These are phyloP conservation scores for Sitobion miscanthi DNA, from an alignment of 1,140 invertebrate genomes.

Conservation along the genomic window DNA sequence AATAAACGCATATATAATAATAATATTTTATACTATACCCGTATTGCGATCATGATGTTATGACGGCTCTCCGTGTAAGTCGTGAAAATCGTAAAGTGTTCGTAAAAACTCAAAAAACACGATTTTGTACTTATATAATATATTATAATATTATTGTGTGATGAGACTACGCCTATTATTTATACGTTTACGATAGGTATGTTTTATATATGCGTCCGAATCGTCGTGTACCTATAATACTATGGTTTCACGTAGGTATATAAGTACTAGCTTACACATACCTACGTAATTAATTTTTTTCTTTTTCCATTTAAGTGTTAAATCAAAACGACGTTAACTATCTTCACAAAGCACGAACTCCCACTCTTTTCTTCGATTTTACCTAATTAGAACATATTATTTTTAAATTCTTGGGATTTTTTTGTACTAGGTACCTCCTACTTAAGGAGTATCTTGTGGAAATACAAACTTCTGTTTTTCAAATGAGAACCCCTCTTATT, in stretches of 20 bases:
- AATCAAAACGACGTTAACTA: background rate
- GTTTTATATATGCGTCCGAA: background rate
- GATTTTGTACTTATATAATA: background rate
- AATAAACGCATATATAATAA: background rate
- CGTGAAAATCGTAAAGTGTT: background rate
- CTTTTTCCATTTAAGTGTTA: background rate
- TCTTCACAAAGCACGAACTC: too few relatives aligned
- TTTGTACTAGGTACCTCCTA: too few relatives aligned
- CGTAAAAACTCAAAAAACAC: conserved; percentile 3
- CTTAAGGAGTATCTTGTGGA: too few relatives aligned
- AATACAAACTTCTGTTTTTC: too few relatives aligned
- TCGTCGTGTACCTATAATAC: background rate
- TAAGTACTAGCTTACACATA: too few relatives aligned
- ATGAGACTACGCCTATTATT: background rate
- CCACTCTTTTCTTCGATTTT: too few relatives aligned
- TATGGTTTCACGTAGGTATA: background rate
- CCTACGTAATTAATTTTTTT: background rate
- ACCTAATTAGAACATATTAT: too few relatives aligned
- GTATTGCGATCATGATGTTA: background rate
- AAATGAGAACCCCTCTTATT: too few relatives aligned
- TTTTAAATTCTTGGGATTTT: too few relatives aligned
- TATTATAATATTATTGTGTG: background rate
- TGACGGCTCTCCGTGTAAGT: background rate
- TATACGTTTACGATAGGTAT: background rate
- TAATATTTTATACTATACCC: background rate